Conservation (phyloP, 1,140 invertebrate genomes). For the Manduca sexta region DNA sequence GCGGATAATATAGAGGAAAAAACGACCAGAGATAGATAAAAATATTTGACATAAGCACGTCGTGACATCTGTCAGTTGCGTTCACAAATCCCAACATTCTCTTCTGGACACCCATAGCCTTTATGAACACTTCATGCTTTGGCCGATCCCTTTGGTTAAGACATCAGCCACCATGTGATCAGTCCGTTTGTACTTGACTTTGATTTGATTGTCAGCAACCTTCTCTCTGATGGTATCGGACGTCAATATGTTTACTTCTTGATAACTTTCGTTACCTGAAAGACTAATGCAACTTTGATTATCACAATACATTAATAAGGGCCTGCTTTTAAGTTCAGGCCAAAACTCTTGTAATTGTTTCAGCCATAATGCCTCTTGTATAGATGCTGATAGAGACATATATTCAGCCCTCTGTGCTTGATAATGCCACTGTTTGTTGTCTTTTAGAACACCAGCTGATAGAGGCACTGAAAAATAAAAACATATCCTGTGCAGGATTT, state of each 20-base stretch:
- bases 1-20: no score
- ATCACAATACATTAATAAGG: constrained; percentile 12
- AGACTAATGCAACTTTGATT: constrained; percentile 10
- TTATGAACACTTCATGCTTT: no score
- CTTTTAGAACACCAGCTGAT: constrained; percentile 10
- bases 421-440: constrained; percentile 19
- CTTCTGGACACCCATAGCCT: no score
- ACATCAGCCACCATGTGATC: no score
- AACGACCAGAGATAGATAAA: no score
- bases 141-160: no score
- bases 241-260: constrained; percentile 38
- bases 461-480: constrained; percentile 20
- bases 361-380: constrained; percentile 19
- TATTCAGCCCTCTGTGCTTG: constrained; percentile 21
- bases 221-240: no score
- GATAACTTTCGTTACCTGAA: constrained; percentile 15
- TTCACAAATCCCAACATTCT: no score
- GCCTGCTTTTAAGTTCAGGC: constrained; percentile 2
- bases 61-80: no score
- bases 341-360: constrained; percentile 10
- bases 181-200: no score
- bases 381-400: constrained; percentile 9
- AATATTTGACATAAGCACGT: no score
- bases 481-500: constrained; percentile 19
- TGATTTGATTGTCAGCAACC: no score